Base-by-base conservation (phyloP, 2,888 invertebrate species). In the Zele albiditarsus region DNA sequence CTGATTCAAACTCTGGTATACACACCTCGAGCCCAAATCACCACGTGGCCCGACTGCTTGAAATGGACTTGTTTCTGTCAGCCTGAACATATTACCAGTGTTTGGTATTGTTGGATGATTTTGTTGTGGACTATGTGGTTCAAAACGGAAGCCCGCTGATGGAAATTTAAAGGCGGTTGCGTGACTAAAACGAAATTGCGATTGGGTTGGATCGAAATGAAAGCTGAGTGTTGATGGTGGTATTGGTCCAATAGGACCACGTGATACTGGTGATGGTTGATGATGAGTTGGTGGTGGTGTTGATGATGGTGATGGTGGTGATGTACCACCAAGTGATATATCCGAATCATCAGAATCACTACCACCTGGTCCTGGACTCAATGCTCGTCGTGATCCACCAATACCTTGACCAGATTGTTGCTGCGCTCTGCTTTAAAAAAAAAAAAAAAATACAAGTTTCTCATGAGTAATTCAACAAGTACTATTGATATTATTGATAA, bases 41-140 rank as follows among this genome's bases (percentile, higher is more conserved):
- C 88, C 89, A 23, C 89, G 81, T 6, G 89, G 88, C 63, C 89
- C 89, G 53, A 89, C 89, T 16, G 89, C 89, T 73, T 89, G 89
- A 65, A 89, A 89, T 66, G 89, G 89, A 76, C 89, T 89, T 46
- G 87, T 87, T 78, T 89, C 89, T 53, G 89, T 84, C 70, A 88
- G 84, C 85, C 89, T 88, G 82, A 89, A 89, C 77, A 89, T 88
- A 12, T 87, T 86, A 12, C 88, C 87, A 38, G 84, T 82, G 46
- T 82, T 83, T 6, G 75, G 71, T 72, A 89, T 87, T 71, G 84
- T 88, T 53, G 88, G 87, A 77, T 88, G 89, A 80, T 88, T 88
- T 81, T 88, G 88, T 79, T 87, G 89, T 27, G 88, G 88, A 78
- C 88, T 88, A 73, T 88, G 87, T 42, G 89, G 88, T 75, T 84